Evolutionary conservation across 2,888 invertebrate genomes (phyloP).

Genomic region (Mythimna albipuncta): DNA sequence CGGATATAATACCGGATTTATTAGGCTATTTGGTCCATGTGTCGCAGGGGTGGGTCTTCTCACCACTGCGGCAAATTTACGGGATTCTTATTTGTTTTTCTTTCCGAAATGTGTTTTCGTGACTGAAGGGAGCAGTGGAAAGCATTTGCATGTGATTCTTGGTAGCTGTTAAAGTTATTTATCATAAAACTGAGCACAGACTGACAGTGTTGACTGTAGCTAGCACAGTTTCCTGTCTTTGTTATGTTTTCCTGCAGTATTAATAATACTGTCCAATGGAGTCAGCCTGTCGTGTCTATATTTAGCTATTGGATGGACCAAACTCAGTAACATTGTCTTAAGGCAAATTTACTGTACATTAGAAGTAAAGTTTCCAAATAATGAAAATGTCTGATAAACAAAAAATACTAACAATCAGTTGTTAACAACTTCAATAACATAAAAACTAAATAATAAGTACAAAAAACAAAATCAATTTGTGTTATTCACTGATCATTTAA

Average conservation of each 20-base stretch:
- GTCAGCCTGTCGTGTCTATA: not conserved
- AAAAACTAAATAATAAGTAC: too few relatives aligned
- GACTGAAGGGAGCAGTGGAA: constrained; percentile 3
- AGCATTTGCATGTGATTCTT: constrained; percentile 20
- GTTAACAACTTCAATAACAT: not conserved
- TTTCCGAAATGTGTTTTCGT: constrained; percentile 30
- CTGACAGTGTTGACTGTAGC: constrained; percentile 27
- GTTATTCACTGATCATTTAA: not conserved
- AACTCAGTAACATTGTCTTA: not conserved
- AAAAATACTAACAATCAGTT: not conserved
- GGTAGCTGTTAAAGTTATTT: constrained; percentile 38
- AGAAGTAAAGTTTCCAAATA: not conserved
- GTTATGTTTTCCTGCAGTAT: constrained; percentile 52
- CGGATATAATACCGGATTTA: not conserved
- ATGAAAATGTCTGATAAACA: not conserved
- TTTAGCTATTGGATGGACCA: constrained; percentile 1
- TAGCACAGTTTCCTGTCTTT: constrained; percentile 52
- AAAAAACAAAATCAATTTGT: not conserved
- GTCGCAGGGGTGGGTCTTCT: constrained; percentile 34
- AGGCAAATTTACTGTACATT: not conserved
- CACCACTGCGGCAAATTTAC: constrained; percentile 21
- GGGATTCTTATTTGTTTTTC: constrained; percentile 47
- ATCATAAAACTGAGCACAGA: constrained; percentile 28
- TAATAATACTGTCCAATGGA: constrained; percentile 31
- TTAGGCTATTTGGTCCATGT: constrained; percentile 14